phyloP scores from a whole-genome alignment of 2,113 vertebrate genomes.

The Carettochelys insculpta region DNA sequence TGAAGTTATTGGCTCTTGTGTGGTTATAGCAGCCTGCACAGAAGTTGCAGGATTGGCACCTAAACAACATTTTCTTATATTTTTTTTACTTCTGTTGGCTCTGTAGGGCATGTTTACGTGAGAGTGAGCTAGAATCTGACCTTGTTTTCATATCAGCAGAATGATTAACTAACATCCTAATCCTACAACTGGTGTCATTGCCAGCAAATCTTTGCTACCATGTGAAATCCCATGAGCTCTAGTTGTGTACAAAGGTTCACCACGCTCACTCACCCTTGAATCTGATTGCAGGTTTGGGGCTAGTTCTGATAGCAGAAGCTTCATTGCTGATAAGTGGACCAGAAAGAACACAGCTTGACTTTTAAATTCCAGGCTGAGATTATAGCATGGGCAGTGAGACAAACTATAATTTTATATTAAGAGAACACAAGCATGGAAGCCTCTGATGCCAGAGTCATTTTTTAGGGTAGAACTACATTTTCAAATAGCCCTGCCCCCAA shows the following conservation, averaged over 20 bases:
- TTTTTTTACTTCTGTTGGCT: not conserved
- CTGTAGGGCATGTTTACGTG: not conserved
- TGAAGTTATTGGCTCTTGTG: not conserved
- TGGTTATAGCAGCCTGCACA: not conserved
- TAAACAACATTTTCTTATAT: not conserved
- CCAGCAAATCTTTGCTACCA: not conserved
- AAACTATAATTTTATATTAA: not conserved
- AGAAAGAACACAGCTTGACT: not conserved
- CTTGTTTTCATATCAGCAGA: not conserved
- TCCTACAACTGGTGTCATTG: not conserved
- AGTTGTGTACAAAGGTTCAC: not conserved
- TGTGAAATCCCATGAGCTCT: not conserved
- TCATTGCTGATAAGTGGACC: not conserved
- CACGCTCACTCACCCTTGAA: too few relatives aligned
- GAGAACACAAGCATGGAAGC: not conserved
- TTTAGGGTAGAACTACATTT: not conserved
- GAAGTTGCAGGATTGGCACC: not conserved
- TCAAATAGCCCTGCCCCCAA: not conserved
- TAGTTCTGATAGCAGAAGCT: not conserved
- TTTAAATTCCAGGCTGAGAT: slow-evolving; percentile 8
- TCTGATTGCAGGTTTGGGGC: not conserved
- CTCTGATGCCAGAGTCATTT: not conserved
- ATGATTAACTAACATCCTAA: not conserved
- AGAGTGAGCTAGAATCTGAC: not conserved
- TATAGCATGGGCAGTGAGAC: not conserved